Evolutionary conservation across 1,140 invertebrate genomes (phyloP).

Genomic region (Triops cancriformis): DNA sequence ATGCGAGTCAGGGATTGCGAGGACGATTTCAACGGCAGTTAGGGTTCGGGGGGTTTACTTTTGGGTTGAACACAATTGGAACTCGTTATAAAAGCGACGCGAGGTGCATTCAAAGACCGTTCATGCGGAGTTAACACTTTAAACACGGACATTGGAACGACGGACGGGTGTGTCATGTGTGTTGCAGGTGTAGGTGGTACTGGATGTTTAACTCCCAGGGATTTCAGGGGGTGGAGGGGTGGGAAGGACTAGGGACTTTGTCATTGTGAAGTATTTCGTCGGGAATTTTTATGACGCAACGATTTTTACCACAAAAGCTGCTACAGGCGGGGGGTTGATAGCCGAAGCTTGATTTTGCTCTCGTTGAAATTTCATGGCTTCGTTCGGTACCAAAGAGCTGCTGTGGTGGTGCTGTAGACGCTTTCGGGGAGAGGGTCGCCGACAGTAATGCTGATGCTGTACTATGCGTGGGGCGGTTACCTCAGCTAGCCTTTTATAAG

Average conservation of each 20-base stretch:
- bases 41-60: neutral
- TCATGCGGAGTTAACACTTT: conserved; percentile 1
- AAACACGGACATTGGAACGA: neutral
- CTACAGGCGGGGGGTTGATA: neutral
- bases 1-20: neutral
- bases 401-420: neutral
- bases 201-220: neutral
- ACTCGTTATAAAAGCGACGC: conserved; percentile 13
- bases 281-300: neutral
- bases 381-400: neutral
- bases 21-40: no score
- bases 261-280: neutral
- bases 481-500: neutral
- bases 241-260: neutral
- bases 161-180: neutral
- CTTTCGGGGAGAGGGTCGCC: neutral
- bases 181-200: neutral
- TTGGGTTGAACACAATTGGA: conserved; percentile 1
- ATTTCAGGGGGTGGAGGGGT: neutral
- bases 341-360: neutral
- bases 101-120: neutral
- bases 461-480: neutral
- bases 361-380: neutral
- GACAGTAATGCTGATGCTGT: neutral
- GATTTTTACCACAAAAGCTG: neutral